Evolutionary conservation across 2,797 vertebrate species (phyloP), one percentile per base, ranked within the genome.

Genomic region (Telmatherina bonti): DNA sequence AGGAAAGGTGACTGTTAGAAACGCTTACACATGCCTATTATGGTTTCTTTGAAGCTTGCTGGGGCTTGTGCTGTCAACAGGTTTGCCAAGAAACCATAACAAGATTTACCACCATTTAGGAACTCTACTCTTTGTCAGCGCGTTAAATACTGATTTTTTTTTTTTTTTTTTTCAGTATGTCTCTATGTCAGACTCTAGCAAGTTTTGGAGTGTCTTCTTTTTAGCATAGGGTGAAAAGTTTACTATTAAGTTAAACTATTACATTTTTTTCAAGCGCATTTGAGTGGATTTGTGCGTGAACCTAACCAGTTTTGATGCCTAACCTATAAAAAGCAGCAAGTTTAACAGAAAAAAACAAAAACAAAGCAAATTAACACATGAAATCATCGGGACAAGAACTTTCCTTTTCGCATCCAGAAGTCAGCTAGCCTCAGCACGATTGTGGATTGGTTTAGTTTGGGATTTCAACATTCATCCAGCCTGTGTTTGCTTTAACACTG

Each of bases 31-130:
- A 66, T 72, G 56, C 73, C 65, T 38, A 75, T 87, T 81, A 60
- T 67, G 12, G 15, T 72, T 64, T 76, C 83, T 84, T 81, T 88
- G 82, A 90, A 88, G 84, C 74, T 74, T 80, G 76, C 59, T 41
- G 62, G 62, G 77, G 72, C 86, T 51, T 70, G 74, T 55, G 74
- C 67, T 70, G 69, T 89, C 85, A 87, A 87, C 83, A 78, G 63
- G 83, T 82, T 83, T 79, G 73, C 62, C 72, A 69, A 83, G 83
- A n/a, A 79, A 77, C 53, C 47, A 26, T 24, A 78, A 70, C 69
- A 43, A 71, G 82, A 82, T 82, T 82, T 82, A 85, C 59, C 41
- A 41, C 78, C 80, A 53, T 68, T 60, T 24, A 38, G 20, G 24
- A 45, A 22, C 31, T 11, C 27, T 20, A 33, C 45, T 58, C 27